Percentiles rank a stretch among this genome's conserved stretches.
Evolutionary conservation across 1,140 invertebrate genomes (phyloP).

Genomic region (Caenorhabditis remanei): DNA sequence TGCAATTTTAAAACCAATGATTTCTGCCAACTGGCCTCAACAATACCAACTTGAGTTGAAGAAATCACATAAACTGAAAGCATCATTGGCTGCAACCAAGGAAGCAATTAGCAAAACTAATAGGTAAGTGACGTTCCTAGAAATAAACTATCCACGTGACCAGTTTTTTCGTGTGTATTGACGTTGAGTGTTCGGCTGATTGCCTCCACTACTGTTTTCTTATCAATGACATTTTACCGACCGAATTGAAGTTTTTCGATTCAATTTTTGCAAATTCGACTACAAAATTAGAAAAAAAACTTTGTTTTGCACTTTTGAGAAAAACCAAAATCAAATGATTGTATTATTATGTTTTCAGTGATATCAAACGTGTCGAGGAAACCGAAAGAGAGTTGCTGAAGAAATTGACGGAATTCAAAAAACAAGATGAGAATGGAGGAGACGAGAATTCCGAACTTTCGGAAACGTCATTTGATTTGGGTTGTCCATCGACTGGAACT

Average conservation of each 20-base stretch:
- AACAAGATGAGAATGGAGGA: constrained; percentile 10
- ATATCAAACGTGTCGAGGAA: constrained; percentile 37
- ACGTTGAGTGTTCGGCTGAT: constrained; percentile 40
- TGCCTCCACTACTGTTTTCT: background rate
- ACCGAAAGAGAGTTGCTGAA: constrained; percentile 39
- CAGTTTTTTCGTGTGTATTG: background rate
- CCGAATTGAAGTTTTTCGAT: background rate
- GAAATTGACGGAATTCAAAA: constrained; percentile 31
- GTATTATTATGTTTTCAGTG: constrained; percentile 22
- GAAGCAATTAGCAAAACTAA: constrained; percentile 58
- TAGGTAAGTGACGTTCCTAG: background rate
- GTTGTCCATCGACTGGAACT: constrained; percentile 10
- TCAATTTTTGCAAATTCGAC: background rate
- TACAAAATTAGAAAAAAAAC: background rate
- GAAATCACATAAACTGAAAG: constrained; percentile 58
- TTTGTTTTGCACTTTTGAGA: constrained; percentile 28
- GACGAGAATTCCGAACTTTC: constrained; percentile 27
- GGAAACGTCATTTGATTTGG: constrained; percentile 20
- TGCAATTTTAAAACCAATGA: constrained; percentile 56
- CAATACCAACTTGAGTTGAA: constrained; percentile 62
- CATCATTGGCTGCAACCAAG: constrained; percentile 55
- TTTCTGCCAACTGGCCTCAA: constrained; percentile 51
- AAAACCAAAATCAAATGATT: background rate
- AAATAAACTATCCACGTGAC: background rate
- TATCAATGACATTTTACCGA: constrained; percentile 14